phyloP scores from a whole-genome alignment of 2,888 invertebrate genomes.

The Spilarctia lutea region DNA sequence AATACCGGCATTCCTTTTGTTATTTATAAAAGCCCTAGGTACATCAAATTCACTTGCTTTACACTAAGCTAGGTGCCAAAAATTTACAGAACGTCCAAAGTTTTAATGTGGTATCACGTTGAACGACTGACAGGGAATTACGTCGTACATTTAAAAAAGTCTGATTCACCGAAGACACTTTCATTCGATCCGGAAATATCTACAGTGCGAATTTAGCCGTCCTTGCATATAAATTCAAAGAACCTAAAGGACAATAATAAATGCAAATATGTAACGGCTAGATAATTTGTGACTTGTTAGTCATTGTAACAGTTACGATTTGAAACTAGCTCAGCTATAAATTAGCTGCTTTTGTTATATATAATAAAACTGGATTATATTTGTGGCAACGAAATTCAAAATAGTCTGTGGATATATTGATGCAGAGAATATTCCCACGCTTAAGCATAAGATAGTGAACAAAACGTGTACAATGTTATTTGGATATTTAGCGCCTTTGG shows the following conservation, averaged over 20 bases:
- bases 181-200: conserved; percentile 83
- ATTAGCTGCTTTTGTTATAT: conserved; percentile 51
- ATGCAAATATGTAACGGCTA: conserved; percentile 59
- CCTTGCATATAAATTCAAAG: conserved; percentile 80
- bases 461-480: conserved; percentile 58
- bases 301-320: conserved; percentile 24
- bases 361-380: conserved; percentile 22
- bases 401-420: conserved; percentile 7
- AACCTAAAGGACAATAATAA: conserved; percentile 79
- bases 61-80: conserved; percentile 63
- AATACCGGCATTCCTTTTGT: conserved; percentile 16
- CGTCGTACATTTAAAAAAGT: conserved; percentile 74
- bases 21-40: conserved; percentile 45
- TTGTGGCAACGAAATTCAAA: conserved; percentile 16
- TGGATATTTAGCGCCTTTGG: conserved; percentile 74
- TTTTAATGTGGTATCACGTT: conserved; percentile 72
- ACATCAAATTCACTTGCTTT: conserved; percentile 56
- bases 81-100: conserved; percentile 70
- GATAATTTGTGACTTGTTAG: conserved; percentile 66
- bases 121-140: conserved; percentile 75
- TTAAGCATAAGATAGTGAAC: conserved; percentile 43
- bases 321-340: conserved; percentile 40
- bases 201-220: conserved; percentile 77
- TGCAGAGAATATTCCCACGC: conserved; percentile 42
- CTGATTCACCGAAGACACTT: conserved; percentile 82